Base-by-base conservation (phyloP, 2,797 vertebrate genomes). In the Myotis pilosus region DNA sequence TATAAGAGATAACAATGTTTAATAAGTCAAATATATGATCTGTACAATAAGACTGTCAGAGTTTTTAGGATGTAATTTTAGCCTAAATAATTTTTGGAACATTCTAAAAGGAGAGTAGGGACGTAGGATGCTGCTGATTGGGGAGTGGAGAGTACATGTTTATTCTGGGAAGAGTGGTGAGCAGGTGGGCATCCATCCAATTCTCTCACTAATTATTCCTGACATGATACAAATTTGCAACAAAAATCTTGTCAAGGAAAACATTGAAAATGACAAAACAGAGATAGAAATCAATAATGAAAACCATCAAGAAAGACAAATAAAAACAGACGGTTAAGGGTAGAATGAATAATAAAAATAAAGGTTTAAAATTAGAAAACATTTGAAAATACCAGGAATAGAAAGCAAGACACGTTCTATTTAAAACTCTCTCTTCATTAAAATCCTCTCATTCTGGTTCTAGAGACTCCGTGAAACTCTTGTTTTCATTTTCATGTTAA, bases 311-410 rank as follows among this genome's bases (percentile, higher is more conserved):
- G 17, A 82, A 44, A 66, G 23, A 66, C 49, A 51, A 33, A 80
- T 30, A 78, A 51, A 64, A 38, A 12, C 5, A 7, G 28, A 76
- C 16, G 71, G 30, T 69, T 87, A 82, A 90, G 4, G 8, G 8
- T 33, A 91, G 53, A 49, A 93, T 72, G 6, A 57, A 57, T 44
- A 75, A 82, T 28, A 93, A 79, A 10, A 51, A 81, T 44, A 75
- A 82, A 80, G 25, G 9, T 36, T 93, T 55, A 86, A 94, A 94
- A 57, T 81, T 72, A 62, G 36, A 86, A 44, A 89, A 82, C 71
- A 72, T 72, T 74, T 76, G 62, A 51, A 64, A 85, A 44, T 90
- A 87, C 17, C n/a, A 87, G 71, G n/a, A 93, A 64, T 64, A 88
- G 17, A 75, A 85, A 88, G 75, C 2, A 66, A 93, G 69, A 72